Evolutionary conservation across 2,113 vertebrate genomes (phyloP), one percentile per base, ranked within the genome.

Genomic region (Ophiodon elongatus): DNA sequence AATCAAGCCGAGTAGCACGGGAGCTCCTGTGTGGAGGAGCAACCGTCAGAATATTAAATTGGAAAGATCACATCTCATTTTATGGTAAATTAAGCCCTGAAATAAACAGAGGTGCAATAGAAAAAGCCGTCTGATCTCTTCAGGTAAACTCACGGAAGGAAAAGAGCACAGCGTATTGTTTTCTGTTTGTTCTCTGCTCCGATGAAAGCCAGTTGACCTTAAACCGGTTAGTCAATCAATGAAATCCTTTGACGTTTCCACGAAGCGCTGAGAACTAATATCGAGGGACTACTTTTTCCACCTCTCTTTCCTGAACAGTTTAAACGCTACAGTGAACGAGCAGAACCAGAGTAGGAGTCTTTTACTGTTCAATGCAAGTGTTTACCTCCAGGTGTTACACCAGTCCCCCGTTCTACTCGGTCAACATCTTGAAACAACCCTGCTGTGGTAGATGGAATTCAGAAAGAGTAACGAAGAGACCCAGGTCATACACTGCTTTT

Each of bases 61-160:
- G 83, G 71, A 74, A 82, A 65, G 56, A 89, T 86, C 45, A 23
- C 37, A 82, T 88, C 74, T 88, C 83, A 88, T 91, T 91, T 91
- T 71, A 76, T 54, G 74, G 74, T 43, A 70, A 82, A 91, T 89
- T 73, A 79, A 77, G 84, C 27, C 59, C 57, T 73, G 19, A 76
- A 85, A 73, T 50, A 86, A 69, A 60, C 39, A 72, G 25, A 33
- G 35, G 43, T 59, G 43, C 29, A 41, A 45, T 41, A 15, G 67
- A 70, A 86, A 25, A 82, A 74, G 8, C 43, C 27, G 50, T 57
- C 15, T 19, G 50, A 85, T 75, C 54, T 63, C 59, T 41, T 78
- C 39, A 70, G 59, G 57, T 73, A 72, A 71, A 73, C 39, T 50
- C 45, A 54, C 0, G 21, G 33, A 45, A 27, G 17, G 21, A 60